These are phyloP conservation scores for Lordiphosa stackelbergi DNA, from an alignment of 1,140 invertebrate genomes.

Conservation along the genomic window DNA sequence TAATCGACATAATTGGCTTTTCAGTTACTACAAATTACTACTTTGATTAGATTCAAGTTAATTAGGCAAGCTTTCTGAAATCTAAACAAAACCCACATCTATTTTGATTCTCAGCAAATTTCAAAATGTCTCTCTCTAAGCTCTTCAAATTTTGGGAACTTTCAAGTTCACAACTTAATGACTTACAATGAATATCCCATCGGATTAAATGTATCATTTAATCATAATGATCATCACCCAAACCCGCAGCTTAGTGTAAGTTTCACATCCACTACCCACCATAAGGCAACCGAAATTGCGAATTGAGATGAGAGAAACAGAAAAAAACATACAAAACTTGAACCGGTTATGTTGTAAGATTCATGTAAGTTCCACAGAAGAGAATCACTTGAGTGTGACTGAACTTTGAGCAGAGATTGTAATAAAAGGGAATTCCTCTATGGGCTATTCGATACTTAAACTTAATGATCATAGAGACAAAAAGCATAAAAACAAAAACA, in stretches of 20 bases:
- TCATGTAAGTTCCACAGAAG: constrained; percentile 61
- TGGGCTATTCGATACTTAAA: constrained; percentile 23
- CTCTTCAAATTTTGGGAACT: too few species aligned
- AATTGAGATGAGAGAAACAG: constrained; percentile 12
- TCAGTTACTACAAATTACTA: too few species aligned
- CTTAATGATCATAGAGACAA: constrained; percentile 28
- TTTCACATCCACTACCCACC: constrained; percentile 35
- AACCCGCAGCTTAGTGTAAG: constrained; percentile 59
- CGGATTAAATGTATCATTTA: too few species aligned
- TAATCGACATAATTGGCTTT: too few species aligned
- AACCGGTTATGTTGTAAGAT: constrained; percentile 71
- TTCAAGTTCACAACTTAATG: too few species aligned
- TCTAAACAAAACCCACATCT: too few species aligned
- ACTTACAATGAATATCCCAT: too few species aligned
- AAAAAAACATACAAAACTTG: constrained; percentile 40
- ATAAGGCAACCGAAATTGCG: constrained; percentile 62
- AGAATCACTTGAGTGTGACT: constrained; percentile 68
- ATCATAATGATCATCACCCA: too few species aligned
- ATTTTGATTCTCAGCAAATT: too few species aligned
- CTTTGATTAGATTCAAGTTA: too few species aligned
- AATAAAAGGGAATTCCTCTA: constrained; percentile 5
- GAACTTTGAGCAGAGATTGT: constrained; percentile 45
- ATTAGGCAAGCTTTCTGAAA: too few species aligned
- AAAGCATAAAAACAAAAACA: constrained; percentile 1
- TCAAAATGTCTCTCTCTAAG: too few species aligned